phyloP scores from a whole-genome alignment of 2,113 vertebrate species.

The Nothoprocta pentlandii region DNA sequence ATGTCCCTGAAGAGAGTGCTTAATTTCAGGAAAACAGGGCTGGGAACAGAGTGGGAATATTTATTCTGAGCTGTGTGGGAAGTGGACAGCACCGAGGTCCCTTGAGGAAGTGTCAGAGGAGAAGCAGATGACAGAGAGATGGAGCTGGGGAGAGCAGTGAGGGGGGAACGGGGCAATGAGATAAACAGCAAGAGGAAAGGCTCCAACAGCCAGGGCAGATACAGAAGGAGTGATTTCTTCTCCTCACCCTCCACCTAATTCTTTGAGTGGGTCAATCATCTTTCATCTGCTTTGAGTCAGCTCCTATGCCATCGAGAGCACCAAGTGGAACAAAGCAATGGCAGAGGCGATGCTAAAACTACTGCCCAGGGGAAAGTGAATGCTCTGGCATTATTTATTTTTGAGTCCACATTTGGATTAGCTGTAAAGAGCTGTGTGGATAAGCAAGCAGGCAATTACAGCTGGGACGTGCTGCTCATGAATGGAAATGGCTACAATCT shows the following conservation, averaged over 20 bases:
- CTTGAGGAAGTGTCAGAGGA: neutral
- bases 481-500: constrained; percentile 60
- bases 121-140: neutral
- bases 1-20: neutral
- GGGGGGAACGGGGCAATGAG: neutral
- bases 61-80: neutral
- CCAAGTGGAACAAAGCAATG: constrained; percentile 44
- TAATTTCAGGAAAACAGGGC: neutral
- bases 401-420: constrained; percentile 60
- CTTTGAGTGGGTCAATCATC: constrained; percentile 30
- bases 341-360: constrained; percentile 34
- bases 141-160: neutral
- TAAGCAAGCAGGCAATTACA: constrained; percentile 69
- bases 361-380: constrained; percentile 26
- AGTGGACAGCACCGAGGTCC: neutral
- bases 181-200: constrained; percentile 23
- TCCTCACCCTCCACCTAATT: neutral
- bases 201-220: neutral
- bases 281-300: constrained; percentile 48
- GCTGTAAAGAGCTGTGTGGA: constrained; percentile 53
- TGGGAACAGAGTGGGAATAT: neutral
- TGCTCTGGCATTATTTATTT: constrained; percentile 48
- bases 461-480: constrained; percentile 42
- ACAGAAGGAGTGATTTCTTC: neutral
- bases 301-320: neutral